Conservation (phyloP, 1,140 invertebrate species). For the Macrobrachium rosenbergii region DNA sequence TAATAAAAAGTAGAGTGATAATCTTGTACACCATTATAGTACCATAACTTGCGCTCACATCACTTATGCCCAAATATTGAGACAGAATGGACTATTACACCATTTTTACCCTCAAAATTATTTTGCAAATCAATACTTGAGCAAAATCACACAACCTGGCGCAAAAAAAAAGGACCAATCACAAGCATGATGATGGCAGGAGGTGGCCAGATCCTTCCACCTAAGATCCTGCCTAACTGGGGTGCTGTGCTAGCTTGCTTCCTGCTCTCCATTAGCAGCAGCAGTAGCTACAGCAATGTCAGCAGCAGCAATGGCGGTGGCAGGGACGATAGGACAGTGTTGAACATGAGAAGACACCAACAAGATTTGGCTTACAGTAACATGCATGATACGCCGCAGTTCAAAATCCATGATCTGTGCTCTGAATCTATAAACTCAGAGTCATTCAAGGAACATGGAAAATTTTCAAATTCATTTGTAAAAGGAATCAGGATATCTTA, state of each 20-base stretch:
- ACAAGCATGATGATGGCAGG: conserved; percentile 53
- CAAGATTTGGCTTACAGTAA: conserved; percentile 51
- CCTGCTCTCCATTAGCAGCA: conserved; percentile 20
- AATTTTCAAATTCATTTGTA: background rate
- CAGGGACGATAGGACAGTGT: conserved; percentile 52
- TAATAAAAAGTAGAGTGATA: conserved; percentile 58
- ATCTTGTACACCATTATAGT: conserved; percentile 60
- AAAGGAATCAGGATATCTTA: background rate
- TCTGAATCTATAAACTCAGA: conserved; percentile 14
- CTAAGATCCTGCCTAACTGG: conserved; percentile 40
- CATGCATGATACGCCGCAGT: conserved; percentile 51
- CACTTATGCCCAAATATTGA: conserved; percentile 61
- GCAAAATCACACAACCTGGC: conserved; percentile 63
- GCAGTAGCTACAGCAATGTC: conserved; percentile 25
- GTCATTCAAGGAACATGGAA: background rate
- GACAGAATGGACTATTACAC: conserved; percentile 37
- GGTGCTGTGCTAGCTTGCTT: conserved; percentile 42
- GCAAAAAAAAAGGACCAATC: conserved; percentile 46
- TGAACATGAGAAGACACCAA: conserved; percentile 58
- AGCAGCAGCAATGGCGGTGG: conserved; percentile 30
- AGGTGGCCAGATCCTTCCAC: conserved; percentile 17
- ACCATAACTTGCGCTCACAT: conserved; percentile 54
- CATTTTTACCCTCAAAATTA: conserved; percentile 51
- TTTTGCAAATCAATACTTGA: conserved; percentile 55
- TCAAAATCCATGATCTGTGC: conserved; percentile 41